Evolutionary conservation across 2,888 invertebrate genomes (phyloP).

Genomic region (Caenorhabditis sp.): DNA sequence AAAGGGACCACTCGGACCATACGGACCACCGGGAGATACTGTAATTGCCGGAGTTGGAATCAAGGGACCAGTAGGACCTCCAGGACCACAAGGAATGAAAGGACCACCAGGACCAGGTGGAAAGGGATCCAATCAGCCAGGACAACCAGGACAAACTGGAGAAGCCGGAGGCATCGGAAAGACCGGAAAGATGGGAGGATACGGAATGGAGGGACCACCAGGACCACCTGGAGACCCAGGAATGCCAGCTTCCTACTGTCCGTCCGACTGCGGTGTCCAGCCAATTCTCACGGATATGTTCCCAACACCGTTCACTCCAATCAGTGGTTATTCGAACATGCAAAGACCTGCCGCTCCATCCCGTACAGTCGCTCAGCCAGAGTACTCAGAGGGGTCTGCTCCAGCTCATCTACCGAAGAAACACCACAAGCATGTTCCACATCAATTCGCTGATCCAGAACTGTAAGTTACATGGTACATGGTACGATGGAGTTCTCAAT

Average conservation of each 20-base stretch:
- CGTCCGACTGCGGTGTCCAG: slow-evolving; percentile 76
- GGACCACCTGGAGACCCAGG: slow-evolving; percentile 78
- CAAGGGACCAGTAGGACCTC: slow-evolving; percentile 74
- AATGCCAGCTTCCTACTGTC: slow-evolving; percentile 74
- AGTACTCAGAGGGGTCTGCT: slow-evolving; percentile 29
- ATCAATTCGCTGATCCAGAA: slow-evolving; percentile 8
- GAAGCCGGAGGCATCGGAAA: slow-evolving; percentile 70
- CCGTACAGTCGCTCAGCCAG: slow-evolving; percentile 26
- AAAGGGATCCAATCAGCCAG: slow-evolving; percentile 65
- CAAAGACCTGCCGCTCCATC: slow-evolving; percentile 35
- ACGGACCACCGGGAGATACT: slow-evolving; percentile 71
- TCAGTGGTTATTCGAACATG: slow-evolving; percentile 43
- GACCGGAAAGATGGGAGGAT: slow-evolving; percentile 67
- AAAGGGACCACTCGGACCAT: slow-evolving; percentile 66
- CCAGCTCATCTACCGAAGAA: slow-evolving; percentile 36
- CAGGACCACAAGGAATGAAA: slow-evolving; percentile 71
- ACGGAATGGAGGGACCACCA: slow-evolving; percentile 72
- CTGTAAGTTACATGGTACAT: not conserved
- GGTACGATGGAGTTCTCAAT: not conserved
- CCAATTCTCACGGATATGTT: slow-evolving; percentile 72
- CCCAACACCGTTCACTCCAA: slow-evolving; percentile 60
- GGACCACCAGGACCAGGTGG: slow-evolving; percentile 72
- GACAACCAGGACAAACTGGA: slow-evolving; percentile 72
- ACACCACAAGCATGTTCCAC: slow-evolving; percentile 4
- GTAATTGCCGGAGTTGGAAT: slow-evolving; percentile 76